These are phyloP conservation scores for Drosophila subobscura DNA, from an alignment of 1,140 invertebrate species.

Conservation along the genomic window DNA sequence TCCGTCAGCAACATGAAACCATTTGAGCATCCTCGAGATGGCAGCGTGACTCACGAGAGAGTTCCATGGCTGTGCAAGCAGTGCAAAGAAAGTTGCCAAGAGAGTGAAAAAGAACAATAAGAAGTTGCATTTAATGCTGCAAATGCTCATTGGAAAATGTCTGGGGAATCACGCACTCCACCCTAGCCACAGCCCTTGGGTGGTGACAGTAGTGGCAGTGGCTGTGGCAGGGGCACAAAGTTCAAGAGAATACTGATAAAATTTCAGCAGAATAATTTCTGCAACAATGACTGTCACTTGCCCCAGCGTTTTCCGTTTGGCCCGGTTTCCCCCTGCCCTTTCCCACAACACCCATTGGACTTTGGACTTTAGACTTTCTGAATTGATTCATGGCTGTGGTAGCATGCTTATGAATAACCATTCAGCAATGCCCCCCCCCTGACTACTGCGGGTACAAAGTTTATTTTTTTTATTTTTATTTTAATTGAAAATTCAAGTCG, in stretches of 20 bases:
- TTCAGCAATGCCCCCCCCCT: constrained; percentile 53
- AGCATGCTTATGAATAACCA: constrained; percentile 69
- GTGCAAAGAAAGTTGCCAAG: background rate
- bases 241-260: constrained; percentile 46
- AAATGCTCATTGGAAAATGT: background rate
- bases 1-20: constrained; percentile 47
- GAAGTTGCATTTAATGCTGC: too few relatives aligned
- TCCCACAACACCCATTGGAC: constrained; percentile 28
- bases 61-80: too few relatives aligned
- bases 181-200: constrained; percentile 7
- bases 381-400: constrained; percentile 67
- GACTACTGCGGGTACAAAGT: constrained; percentile 22
- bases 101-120: background rate
- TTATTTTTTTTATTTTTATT: constrained; percentile 27
- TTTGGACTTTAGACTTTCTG: constrained; percentile 57
- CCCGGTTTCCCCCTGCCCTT: too few relatives aligned
- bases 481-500: constrained; percentile 75
- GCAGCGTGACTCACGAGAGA: constrained; percentile 6
- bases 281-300: constrained; percentile 56
- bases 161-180: constrained; percentile 15
- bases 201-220: background rate
- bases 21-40: constrained; percentile 6
- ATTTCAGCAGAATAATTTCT: constrained; percentile 57
- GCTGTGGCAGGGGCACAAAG: constrained; percentile 17
- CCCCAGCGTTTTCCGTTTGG: constrained; percentile 13